A percentile compares a stretch with the other conserved stretches of the same genome.
Evolutionary conservation across 2,113 vertebrate species (phyloP).

Genomic region (Oenanthe oenanthe): DNA sequence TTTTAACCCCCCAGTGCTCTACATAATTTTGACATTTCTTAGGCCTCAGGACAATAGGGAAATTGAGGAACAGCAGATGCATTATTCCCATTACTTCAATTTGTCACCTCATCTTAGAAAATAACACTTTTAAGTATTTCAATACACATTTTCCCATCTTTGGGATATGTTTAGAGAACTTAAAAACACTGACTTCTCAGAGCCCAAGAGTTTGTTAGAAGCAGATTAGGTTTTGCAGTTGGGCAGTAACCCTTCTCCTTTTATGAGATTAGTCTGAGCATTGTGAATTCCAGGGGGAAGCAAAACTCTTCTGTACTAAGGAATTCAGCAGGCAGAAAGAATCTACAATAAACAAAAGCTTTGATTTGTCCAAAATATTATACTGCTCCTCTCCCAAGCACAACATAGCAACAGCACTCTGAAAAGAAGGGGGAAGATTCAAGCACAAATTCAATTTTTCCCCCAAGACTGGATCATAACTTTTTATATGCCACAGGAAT

Average conservation of each 20-base stretch:
- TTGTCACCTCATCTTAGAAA: neutral
- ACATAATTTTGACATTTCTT: neutral
- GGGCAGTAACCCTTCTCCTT: neutral
- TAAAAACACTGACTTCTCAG: neutral
- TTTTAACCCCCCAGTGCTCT: neutral
- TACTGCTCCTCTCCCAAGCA: neutral
- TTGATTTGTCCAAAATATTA: neutral
- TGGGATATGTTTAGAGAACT: neutral
- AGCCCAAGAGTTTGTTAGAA: neutral
- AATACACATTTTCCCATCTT: neutral
- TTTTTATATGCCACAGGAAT: neutral
- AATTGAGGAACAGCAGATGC: neutral
- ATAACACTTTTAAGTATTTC: neutral
- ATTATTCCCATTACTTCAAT: neutral
- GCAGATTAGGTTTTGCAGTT: neutral
- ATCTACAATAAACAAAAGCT: neutral
- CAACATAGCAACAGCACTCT: neutral
- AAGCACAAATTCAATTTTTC: neutral
- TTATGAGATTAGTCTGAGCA: neutral
- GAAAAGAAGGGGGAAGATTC: neutral
- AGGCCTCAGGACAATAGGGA: neutral
- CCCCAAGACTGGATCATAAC: neutral
- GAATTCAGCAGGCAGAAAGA: neutral
- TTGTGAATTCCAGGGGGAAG: slow-evolving; percentile 7
- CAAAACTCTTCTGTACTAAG: neutral